A percentile compares a stretch with the other conserved stretches of the same genome.
phyloP scores from a whole-genome alignment of 2,797 vertebrate genomes.

The Rhynchotus rufescens region DNA sequence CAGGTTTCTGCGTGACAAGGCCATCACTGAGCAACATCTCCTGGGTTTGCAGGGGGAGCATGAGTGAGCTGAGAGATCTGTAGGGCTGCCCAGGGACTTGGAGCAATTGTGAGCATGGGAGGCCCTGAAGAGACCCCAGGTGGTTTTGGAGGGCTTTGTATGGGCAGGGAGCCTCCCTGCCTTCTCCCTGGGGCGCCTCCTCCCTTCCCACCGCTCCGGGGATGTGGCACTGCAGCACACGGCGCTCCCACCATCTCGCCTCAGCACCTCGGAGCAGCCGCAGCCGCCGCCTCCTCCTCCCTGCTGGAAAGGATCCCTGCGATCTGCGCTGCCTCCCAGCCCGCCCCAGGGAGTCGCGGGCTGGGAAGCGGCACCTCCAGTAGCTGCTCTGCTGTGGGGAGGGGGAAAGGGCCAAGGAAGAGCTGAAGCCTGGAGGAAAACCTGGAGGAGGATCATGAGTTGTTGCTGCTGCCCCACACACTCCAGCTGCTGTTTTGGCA shows the following conservation, averaged over 20 bases:
- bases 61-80: neutral
- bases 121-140: neutral
- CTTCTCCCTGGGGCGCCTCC: neutral
- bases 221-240: neutral
- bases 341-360: neutral
- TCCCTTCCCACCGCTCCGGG: conserved; percentile 3
- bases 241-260: conserved; percentile 34
- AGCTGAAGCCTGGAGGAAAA: conserved; percentile 13
- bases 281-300: conserved; percentile 61
- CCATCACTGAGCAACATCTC: neutral
- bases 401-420: neutral
- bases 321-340: conserved; percentile 42
- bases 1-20: neutral
- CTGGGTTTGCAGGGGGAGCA: neutral
- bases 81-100: neutral
- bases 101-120: neutral
- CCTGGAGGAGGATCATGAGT: neutral
- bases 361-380: neutral
- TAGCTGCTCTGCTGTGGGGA: neutral
- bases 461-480: neutral
- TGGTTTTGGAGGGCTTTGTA: neutral
- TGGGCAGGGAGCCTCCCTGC: neutral
- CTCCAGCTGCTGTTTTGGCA: conserved; percentile 48
- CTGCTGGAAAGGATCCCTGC: conserved; percentile 37
- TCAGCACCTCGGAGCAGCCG: conserved; percentile 46